These are phyloP conservation scores for Ptychochromis oligacanthus DNA, from an alignment of 2,113 vertebrate genomes.

Conservation along the genomic window DNA sequence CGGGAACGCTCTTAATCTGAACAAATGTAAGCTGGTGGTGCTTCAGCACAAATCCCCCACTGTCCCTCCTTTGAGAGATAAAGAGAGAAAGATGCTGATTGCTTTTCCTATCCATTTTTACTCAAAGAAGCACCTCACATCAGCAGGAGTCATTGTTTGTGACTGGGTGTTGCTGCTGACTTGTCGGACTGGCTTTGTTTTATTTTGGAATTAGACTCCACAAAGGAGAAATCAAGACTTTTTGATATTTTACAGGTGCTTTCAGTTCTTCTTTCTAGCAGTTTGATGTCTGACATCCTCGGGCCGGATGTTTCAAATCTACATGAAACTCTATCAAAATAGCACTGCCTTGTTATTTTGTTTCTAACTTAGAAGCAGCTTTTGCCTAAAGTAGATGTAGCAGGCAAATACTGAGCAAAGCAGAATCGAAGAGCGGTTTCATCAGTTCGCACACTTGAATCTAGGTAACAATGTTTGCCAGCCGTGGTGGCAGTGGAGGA, in stretches of 20 bases:
- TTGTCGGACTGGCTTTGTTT: constrained; percentile 59
- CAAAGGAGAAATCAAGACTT: constrained; percentile 56
- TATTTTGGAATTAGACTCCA: constrained; percentile 64
- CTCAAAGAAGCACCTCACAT: constrained; percentile 64
- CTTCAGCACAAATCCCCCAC: constrained; percentile 77
- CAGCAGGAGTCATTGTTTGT: constrained; percentile 56
- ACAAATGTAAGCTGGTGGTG: constrained; percentile 67
- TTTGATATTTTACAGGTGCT: constrained; percentile 58
- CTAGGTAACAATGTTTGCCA: constrained; percentile 77
- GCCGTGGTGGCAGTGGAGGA: constrained; percentile 72
- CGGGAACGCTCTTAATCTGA: constrained; percentile 73
- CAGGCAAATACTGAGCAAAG: constrained; percentile 21
- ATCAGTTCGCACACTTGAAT: constrained; percentile 34
- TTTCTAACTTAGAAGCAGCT: constrained; percentile 34
- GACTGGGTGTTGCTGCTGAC: constrained; percentile 48
- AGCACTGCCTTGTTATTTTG: constrained; percentile 64
- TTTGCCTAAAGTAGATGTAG: constrained; percentile 39
- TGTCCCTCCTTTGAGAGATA: constrained; percentile 74
- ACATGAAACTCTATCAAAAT: constrained; percentile 62
- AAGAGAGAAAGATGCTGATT: constrained; percentile 71
- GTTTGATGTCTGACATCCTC: constrained; percentile 64
- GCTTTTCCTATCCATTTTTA: constrained; percentile 57
- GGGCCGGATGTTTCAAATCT: constrained; percentile 62
- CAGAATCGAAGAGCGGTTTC: constrained; percentile 12
- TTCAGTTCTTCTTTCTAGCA: constrained; percentile 48